These are phyloP conservation scores for Choreutis nemorana DNA, from an alignment of 2,888 invertebrate genomes.

Conservation along the genomic window DNA sequence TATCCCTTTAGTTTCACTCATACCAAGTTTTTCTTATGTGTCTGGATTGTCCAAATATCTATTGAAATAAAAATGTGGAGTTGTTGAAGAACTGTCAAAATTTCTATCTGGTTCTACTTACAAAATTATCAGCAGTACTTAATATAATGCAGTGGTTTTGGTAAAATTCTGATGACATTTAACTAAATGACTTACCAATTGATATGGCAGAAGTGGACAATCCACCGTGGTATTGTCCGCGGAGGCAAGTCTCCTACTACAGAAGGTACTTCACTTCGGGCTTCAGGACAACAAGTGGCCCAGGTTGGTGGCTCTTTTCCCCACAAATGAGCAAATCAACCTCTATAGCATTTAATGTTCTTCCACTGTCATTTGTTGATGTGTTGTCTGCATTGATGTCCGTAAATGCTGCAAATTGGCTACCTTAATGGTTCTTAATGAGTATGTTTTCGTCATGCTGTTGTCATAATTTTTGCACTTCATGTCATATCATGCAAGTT, in stretches of 20 bases:
- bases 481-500: too few species aligned
- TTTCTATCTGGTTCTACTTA: too few species aligned
- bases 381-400: conserved; percentile 5
- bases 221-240: conserved; percentile 81
- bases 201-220: conserved; percentile 78
- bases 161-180: too few species aligned
- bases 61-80: too few species aligned
- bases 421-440: too few species aligned
- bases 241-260: conserved; percentile 69
- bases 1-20: conserved; percentile 5
- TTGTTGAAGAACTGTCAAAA: too few species aligned
- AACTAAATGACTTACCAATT: conserved; percentile 14
- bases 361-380: conserved; percentile 20
- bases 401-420: not conserved
- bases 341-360: conserved; percentile 31
- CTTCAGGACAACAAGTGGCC: conserved; percentile 49
- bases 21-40: too few species aligned
- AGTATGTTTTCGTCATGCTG: too few species aligned
- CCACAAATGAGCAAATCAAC: conserved; percentile 22
- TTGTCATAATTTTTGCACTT: too few species aligned
- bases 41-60: too few species aligned
- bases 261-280: conserved; percentile 50
- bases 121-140: too few species aligned
- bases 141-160: too few species aligned
- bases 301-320: conserved; percentile 61